Base-by-base conservation (phyloP, 1,140 invertebrate genomes). In the Helicoverpa zea region DNA sequence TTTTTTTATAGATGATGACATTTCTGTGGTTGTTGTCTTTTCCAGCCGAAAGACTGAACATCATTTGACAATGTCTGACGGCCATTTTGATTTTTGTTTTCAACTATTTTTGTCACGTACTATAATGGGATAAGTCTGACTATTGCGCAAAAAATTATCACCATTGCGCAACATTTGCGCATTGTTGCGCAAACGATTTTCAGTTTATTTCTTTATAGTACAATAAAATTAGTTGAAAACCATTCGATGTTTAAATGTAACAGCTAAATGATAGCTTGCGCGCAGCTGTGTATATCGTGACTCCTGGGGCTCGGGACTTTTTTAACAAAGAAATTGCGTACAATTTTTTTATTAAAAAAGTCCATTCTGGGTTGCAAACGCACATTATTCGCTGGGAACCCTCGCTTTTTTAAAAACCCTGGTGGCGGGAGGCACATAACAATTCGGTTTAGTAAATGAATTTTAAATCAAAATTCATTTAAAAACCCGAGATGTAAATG, bases 231-330 rank as follows among this genome's bases (percentile, higher is more conserved):
- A 29, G 23, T 7, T 29, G 7, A 30, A 54, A 72, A 72, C 23
- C 52, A 16, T 18, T 81, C n/a, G 72, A 77, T 82, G 81, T 84
- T 86, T 86, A 82, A 88, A 90, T 88, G 84, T 88, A 90, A 92
- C 91, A 92, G 90, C 91, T 91, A 91, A 90, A 88, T 89, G 82
- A 88, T 92, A 93, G 91, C 87, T 91, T 91, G 87, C 85, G 91
- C 90, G 91, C 92, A 91, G 93, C 92, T 94, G 93, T 94, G 93
- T 94, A 90, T 87, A 91, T 90, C 92, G 92, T 94, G 85, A 89
- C 88, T 92, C 75, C 84, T 92, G 91, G 93, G 93, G 93, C 91
- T 92, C 76, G n/a, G 59, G 81, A 85, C 82, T 85, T 84, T 89
- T 88, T 84, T 81, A 90, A 90, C 82, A 56, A 70, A 73, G 56